Base-by-base conservation (phyloP, 2,113 vertebrate genomes). In the Pollachius pollachius region DNA sequence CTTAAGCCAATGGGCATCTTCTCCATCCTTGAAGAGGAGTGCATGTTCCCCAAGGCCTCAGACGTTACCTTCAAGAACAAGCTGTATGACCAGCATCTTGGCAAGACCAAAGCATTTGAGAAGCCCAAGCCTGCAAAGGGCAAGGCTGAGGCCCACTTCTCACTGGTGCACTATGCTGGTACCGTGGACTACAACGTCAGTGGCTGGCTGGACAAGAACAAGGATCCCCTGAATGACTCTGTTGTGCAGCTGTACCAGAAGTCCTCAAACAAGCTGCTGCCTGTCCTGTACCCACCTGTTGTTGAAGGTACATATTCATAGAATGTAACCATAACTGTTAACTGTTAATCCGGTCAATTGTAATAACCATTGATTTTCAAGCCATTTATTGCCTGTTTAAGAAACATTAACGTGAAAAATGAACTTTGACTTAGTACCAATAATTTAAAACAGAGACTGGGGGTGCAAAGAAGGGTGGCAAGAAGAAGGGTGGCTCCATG, bases 101-200 rank as follows among this genome's bases (percentile, higher is more conserved):
- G 60, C n/a, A 64, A 64, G 30, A 64, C 3, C 62, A 64, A 37
- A 64, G 62, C 62, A 16, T 64, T 64, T 64, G 62, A 95, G 79
- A 96, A 96, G 71, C 94, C 94, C 17, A 95, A 93, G 3, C 89
- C 91, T 75, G 4, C 73, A 19, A 95, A 95, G 81, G 94, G 94
- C 0, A 95, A 89, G 16, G 16, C 0, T 2, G 94, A 95, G 66
- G 94, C 93, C 0, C 94, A 95, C 76, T 95, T 95, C 71, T 88
- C 94, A 0, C 80, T 96, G 64, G 6, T 94, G 0, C 94, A 95
- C 62, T 96, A 96, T 0, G 94, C 94, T 5, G 94, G 94, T 0
- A 91, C 79, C 0, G 94, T 96, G 70, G 94, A 96, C 64, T 96
- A 95, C 81, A 96, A 95, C 60, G 27, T 62, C 23, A 15, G 0